phyloP scores from a whole-genome alignment of 2,113 vertebrate species.

The Scomber japonicus region DNA sequence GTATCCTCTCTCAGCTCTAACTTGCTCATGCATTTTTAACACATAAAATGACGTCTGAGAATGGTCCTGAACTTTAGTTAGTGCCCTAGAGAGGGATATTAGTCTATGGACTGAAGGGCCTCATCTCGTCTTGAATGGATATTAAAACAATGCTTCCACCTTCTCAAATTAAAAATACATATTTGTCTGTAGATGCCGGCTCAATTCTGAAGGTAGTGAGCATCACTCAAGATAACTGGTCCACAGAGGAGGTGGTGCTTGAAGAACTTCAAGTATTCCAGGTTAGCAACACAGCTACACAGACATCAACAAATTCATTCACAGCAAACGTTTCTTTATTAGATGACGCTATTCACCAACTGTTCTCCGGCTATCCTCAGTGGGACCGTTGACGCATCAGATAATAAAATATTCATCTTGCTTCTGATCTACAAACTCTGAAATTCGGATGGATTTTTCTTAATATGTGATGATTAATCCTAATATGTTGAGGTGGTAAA shows the following conservation, averaged over 20 bases:
- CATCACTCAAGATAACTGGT: constrained; percentile 95
- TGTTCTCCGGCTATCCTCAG: background rate
- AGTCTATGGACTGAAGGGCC: background rate
- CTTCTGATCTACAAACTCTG: constrained; percentile 1
- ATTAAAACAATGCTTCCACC: background rate
- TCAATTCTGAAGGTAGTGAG: constrained; percentile 95
- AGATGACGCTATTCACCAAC: background rate
- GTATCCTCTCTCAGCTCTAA: background rate
- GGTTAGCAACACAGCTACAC: constrained; percentile 73
- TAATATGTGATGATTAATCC: background rate
- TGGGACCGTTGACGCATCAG: constrained; percentile 28
- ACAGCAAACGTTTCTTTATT: background rate
- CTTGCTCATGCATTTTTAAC: background rate
- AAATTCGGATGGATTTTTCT: background rate
- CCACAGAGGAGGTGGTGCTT: constrained; percentile 92
- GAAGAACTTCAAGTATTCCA: constrained; percentile 96
- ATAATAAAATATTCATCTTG: constrained; percentile 9
- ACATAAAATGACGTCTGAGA: background rate
- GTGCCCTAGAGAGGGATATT: background rate
- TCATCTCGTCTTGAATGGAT: background rate
- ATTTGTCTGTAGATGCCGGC: constrained; percentile 86
- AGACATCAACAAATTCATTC: background rate
- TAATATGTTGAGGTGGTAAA: background rate
- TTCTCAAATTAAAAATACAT: background rate
- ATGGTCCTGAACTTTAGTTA: background rate